Base-by-base conservation (phyloP, 2,888 invertebrate genomes). In the Lamproptera curius region DNA sequence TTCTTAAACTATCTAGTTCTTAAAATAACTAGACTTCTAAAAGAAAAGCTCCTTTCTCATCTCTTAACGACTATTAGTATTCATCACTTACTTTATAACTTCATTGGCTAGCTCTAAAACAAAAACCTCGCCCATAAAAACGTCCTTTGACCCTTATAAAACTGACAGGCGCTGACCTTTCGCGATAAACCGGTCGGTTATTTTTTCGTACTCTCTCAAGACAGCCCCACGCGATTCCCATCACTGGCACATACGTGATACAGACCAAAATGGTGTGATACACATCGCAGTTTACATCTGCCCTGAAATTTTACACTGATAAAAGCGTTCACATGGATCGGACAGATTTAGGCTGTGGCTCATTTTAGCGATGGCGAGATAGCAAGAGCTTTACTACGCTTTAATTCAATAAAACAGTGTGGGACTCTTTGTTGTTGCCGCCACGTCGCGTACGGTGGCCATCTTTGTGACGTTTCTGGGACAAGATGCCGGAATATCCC, bases 341-440 rank as follows among this genome's bases (percentile, higher is more conserved):
- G 13, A 53, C 53, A 54, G 52, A 55, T 59, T 56, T 59, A 54
- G 57, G 45, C 53, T 48, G 48, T 48, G 60, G 57, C 58, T 61
- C 63, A 59, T 63, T 59, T 57, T 57, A 57, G 54, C 31, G 38
- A 61, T 56, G 55, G 43, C 53, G 56, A 53, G 62, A 65, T 65
- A 62, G 56, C 46, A 51, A 48, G 76, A 78, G 65, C 76, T 85
- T 84, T 84, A 86, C 76, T 76, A 81, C 79, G 74, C 74, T 84
- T 86, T 85, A 84, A 86, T 86, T 84, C 86, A 78, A 78, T 76
- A 73, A 73, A 71, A 70, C 72, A 69, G 65, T 69, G 67, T 52
- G 61, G 59, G 57, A 43, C 52, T 53, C 70, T 86, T 86, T 86
- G 86, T 76, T 70, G 75, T 56, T 58, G 79, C 86, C 86, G 86